Base-by-base conservation (phyloP, 2,888 invertebrate species). In the Cheilosia urbana region DNA sequence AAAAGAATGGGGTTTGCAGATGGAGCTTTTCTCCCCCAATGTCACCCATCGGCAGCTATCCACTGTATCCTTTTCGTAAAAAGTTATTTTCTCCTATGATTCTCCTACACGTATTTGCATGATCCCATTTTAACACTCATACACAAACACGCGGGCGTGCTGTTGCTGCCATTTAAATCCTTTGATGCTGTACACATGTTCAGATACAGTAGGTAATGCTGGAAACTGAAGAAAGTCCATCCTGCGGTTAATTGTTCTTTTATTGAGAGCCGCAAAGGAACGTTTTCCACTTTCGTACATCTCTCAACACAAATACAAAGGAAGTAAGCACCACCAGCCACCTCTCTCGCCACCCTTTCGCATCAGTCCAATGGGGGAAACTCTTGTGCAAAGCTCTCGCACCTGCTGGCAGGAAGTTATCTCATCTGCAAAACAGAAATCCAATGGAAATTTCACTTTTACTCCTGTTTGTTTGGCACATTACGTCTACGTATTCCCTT, bases 1-100 rank as follows among this genome's bases (percentile, higher is more conserved):
- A 66, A 72, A 53, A 63, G 69, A 80, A 71, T 68, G 72, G 75
- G 76, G 75, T 85, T 85, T 81, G 81, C 85, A 81, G 81, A 85
- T 76, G 80, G 57, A 85, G 85, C 85, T 85, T 85, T 85, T 66
- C 62, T 24, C 51, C 63, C 62, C 71, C 34, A 11, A 21, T 37
- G 57, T 47, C 71, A 49, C 42, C 34, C 51, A 6, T 9, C 27
- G 11, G 4, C 27, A 17, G 4, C 45, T 45, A 47, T 37, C 37
- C 11, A 71, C 37, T 53, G 68, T 83, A 62, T 78, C 78, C 72
- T 51, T 72, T 71, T 77, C 21, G 34, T 6, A 37, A 72, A 66
- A 83, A 63, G 49, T 15, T 19, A 34, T 51, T 69, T 72, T 82
- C 82, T 82, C 77, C 77, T 82, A 66, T 62, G 19, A 47, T 60